Conservation (phyloP, 2,888 invertebrate genomes). For the Chelonus formosanus region DNA sequence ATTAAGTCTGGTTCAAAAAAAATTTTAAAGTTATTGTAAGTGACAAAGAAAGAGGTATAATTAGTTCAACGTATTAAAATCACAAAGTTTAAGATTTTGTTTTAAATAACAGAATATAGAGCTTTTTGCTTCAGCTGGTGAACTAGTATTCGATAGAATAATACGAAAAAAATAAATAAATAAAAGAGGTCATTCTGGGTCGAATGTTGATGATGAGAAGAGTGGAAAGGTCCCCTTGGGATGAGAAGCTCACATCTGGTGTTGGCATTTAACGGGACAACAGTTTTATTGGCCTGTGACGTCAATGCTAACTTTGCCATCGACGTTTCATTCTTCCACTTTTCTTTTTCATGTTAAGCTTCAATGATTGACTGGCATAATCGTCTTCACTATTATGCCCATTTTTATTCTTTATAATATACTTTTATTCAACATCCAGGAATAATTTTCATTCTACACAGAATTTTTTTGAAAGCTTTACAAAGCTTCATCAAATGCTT, state of each 20-base stretch:
- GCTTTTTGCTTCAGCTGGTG: too few species aligned
- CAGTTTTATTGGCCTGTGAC: conserved; percentile 55
- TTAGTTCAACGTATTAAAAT: too few species aligned
- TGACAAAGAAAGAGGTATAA: too few species aligned
- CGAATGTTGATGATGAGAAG: conserved; percentile 25
- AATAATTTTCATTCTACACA: conserved; percentile 7
- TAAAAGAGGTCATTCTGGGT: conserved; percentile 6
- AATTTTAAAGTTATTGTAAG: too few species aligned
- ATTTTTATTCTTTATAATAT: not conserved
- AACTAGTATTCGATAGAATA: not conserved
- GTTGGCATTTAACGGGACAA: conserved; percentile 48
- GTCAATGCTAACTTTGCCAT: conserved; percentile 52
- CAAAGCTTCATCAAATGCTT: not conserved
- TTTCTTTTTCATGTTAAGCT: conserved; percentile 23
- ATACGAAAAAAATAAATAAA: conserved; percentile 9
- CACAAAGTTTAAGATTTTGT: too few species aligned
- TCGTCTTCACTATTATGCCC: conserved; percentile 1
- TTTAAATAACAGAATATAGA: too few species aligned
- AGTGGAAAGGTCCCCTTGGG: conserved; percentile 29
- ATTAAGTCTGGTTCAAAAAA: too few species aligned
- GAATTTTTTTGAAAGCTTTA: conserved; percentile 18
- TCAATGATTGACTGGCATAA: conserved; percentile 12
- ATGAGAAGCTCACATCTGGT: conserved; percentile 45
- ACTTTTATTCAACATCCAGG: conserved; percentile 6
- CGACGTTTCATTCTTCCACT: conserved; percentile 43